These are phyloP conservation scores for Sturnus vulgaris DNA, from an alignment of 2,113 vertebrate species.

Conservation along the genomic window DNA sequence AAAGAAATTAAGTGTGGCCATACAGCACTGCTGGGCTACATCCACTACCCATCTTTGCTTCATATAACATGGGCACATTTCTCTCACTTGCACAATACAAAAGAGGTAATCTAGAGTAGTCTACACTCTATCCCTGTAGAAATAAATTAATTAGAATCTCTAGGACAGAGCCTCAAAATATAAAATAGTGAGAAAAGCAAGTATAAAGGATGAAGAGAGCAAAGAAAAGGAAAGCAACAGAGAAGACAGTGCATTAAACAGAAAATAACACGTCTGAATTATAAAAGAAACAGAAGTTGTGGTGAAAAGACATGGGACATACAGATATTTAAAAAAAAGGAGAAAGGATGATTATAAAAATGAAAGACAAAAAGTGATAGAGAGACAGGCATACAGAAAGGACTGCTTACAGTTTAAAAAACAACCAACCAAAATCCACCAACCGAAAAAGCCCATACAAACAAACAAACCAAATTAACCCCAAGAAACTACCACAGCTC, in stretches of 20 bases:
- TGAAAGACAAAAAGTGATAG: background rate
- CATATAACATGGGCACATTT: background rate
- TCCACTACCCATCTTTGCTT: background rate
- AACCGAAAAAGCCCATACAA: background rate
- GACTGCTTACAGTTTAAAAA: rapidly evolving
- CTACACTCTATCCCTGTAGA: background rate
- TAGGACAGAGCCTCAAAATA: background rate
- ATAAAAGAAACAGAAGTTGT: background rate
- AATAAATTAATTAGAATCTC: background rate
- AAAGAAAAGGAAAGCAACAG: background rate
- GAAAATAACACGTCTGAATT: background rate
- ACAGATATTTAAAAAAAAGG: background rate
- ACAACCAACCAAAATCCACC: background rate
- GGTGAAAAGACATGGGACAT: background rate
- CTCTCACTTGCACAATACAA: background rate
- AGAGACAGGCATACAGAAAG: background rate
- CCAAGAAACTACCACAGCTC: background rate
- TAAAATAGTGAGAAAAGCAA: background rate
- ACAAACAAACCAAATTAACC: background rate
- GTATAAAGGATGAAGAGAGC: background rate
- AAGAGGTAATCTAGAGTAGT: background rate
- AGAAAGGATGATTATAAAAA: background rate
- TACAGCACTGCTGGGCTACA: background rate
- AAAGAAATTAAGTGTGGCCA: background rate
- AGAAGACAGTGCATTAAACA: background rate